Evolutionary conservation across 2,888 invertebrate genomes (phyloP), one percentile per base, ranked within the genome.

Genomic region (Agriopis aurantiaria): DNA sequence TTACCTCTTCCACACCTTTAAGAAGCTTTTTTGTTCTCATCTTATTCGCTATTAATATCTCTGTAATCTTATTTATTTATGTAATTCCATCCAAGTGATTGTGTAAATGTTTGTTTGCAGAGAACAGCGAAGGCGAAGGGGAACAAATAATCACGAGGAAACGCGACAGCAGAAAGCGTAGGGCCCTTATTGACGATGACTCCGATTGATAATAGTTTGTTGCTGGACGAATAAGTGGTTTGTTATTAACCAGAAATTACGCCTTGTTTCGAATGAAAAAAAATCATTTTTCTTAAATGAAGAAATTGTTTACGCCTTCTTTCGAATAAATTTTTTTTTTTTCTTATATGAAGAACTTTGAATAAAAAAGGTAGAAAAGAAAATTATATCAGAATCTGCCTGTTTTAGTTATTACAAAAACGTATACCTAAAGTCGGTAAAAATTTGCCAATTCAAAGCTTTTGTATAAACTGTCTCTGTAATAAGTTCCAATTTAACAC

Each of bases 101-200:
- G 56, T 59, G 68, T 61, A 69, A 72, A 73, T 72, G 66, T 76
- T 76, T 76, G 73, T 75, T 76, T 82, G 65, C 86, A 92, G 92
- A 91, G 78, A 91, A 89, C 75, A 90, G 88, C 58, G 80, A 81
- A 52, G 88, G 88, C 69, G 87, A 87, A 40, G 84, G 85, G 51
- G 87, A 85, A 72, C 85, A 85, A 72, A 80, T 87, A 75, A 80
- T 88, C 74, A 75, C 85, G 74, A 79, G 82, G 61, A 90, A 87
- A 85, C 84, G 85, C 48, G 82, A 82, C 72, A 87, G 83, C 72
- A 90, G 86, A 79, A 91, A 85, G 77, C 87, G 88, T 12, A 82
- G 90, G 65, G 76, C 86, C 65, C 78, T 93, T 75, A 93, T 93
- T 68, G 92, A 93, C 55, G 92, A 91, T 69, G 93, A 93, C 77